Percentiles rank a stretch among this genome's conserved stretches.
phyloP scores from a whole-genome alignment of 2,888 invertebrate genomes.

The Labia minor region DNA sequence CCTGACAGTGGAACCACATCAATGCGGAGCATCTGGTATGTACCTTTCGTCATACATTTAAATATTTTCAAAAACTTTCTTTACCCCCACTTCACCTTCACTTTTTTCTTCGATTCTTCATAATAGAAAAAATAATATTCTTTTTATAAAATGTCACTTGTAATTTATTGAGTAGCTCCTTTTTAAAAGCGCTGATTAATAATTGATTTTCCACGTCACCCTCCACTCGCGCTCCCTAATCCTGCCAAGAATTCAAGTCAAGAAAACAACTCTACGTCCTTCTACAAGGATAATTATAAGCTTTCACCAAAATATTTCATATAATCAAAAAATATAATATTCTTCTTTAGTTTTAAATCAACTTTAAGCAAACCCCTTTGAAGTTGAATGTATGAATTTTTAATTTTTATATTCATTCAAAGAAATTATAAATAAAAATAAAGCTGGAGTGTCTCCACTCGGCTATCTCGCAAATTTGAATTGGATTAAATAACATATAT shows the following conservation, averaged over 20 bases:
- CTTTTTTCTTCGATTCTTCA: background rate
- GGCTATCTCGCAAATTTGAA: too few species aligned
- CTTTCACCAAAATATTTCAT: background rate
- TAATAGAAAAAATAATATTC: background rate
- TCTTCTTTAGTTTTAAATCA: too few species aligned
- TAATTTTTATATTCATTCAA: too few species aligned
- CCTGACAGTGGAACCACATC: slow-evolving; percentile 18
- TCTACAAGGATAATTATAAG: background rate
- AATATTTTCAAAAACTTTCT: background rate
- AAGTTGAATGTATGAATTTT: too few species aligned
- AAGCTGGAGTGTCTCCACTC: too few species aligned
- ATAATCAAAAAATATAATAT: too few species aligned
- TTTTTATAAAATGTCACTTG: background rate
- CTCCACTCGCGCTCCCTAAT: background rate
- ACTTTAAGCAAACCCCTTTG: too few species aligned
- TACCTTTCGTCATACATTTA: background rate
- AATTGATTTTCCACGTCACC: background rate
- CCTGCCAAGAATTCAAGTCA: background rate
- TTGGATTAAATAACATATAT: too few species aligned
- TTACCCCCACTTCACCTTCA: too few species aligned
- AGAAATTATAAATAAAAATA: too few species aligned
- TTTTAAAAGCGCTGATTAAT: background rate
- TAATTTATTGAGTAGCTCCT: background rate
- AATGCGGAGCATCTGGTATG: slow-evolving; percentile 24
- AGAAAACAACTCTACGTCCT: background rate